Conservation (phyloP, 2,797 vertebrate genomes). For the Schizopygopsis malacanthus region DNA sequence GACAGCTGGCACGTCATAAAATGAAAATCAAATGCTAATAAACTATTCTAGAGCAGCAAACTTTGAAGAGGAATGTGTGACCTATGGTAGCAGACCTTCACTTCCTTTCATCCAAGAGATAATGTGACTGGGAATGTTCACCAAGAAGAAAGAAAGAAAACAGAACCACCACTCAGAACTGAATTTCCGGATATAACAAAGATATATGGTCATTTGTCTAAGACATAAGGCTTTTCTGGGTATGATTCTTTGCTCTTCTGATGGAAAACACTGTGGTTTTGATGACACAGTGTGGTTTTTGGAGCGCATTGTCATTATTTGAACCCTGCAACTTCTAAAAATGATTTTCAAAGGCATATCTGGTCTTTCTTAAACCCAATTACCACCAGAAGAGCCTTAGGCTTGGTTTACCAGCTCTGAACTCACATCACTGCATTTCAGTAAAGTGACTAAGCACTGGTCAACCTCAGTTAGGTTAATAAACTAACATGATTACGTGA, state of each 20-base stretch:
- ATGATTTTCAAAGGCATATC: neutral
- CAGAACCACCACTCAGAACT: neutral
- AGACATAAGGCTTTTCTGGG: neutral
- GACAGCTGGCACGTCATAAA: constrained; percentile 46
- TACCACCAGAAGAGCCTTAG: neutral
- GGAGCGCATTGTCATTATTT: neutral
- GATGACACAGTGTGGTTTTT: neutral
- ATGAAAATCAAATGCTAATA: constrained; percentile 19
- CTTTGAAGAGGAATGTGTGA: constrained; percentile 36
- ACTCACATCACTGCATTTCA: constrained; percentile 14
- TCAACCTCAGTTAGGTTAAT: neutral
- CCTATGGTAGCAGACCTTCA: constrained; percentile 4
- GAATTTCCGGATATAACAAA: neutral
- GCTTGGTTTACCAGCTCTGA: constrained; percentile 14
- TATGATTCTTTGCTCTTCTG: neutral
- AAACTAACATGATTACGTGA: neutral
- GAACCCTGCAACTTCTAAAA: neutral
- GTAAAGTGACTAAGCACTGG: constrained; percentile 13
- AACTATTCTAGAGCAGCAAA: neutral
- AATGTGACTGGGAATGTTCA: neutral
- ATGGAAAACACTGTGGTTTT: constrained; percentile 6
- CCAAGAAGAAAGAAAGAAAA: neutral
- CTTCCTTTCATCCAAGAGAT: constrained; percentile 17
- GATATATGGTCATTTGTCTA: neutral
- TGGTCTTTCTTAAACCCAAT: neutral